A percentile compares a stretch with the other conserved stretches of the same genome.
Evolutionary conservation across 2,113 vertebrate species (phyloP).

Genomic region (Urocolius indicus): DNA sequence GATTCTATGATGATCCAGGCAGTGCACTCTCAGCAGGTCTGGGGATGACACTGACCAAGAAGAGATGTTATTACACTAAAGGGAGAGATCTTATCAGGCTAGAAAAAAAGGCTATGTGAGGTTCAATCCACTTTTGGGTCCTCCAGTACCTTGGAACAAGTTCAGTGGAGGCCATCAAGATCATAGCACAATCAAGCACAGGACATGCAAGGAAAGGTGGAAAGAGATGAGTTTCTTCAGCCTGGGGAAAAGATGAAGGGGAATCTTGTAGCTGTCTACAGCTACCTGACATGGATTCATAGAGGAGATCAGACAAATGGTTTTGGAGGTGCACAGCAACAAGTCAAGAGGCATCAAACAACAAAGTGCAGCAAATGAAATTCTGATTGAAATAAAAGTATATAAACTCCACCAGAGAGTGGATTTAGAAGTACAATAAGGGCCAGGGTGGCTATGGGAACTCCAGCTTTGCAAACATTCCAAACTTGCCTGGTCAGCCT

Average conservation of each 20-base stretch:
- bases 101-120: not conserved
- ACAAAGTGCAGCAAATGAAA: not conserved
- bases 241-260: not conserved
- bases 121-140: not conserved
- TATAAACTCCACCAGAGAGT: not conserved
- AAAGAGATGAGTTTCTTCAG: not conserved
- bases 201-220: not conserved
- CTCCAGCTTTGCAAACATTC: not conserved
- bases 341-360: not conserved
- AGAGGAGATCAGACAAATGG: not conserved
- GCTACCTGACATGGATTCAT: not conserved
- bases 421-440: not conserved
- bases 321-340: not conserved
- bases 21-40: not conserved
- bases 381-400: not conserved
- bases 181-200: rapidly evolving
- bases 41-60: not conserved
- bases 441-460: not conserved
- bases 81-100: not conserved
- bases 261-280: not conserved
- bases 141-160: not conserved
- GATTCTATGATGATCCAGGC: too few relatives aligned
- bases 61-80: not conserved
- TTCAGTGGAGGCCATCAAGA: not conserved
- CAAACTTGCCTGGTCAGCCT: not conserved